Base-by-base conservation (phyloP, 2,888 invertebrate species). In the Eilema sororculum region DNA sequence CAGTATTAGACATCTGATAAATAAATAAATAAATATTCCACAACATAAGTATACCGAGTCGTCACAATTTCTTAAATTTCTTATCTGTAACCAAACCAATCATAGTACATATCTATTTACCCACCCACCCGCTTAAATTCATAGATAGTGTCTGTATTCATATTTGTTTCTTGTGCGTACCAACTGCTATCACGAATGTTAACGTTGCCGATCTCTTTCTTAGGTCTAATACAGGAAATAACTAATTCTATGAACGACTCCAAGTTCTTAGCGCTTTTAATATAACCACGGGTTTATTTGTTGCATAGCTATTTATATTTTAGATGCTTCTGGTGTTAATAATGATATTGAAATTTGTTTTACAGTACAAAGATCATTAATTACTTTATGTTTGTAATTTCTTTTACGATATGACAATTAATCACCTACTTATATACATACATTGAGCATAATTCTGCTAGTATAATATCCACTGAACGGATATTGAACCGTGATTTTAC, bases 191-290 rank as follows among this genome's bases (percentile, higher is more conserved):
- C 3, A 56, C 64, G 64, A 52, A 22, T 64, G 64, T 52, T n/a
- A 6, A 52, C 30, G 28, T 30, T 28, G 10, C 28, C 41, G n/a
- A 52, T 52, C 64, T 25, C 28, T 20, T 41, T 62, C 24, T 41
- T 37, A 33, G 33, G 33, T 33, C 16, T 24, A 61, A 22, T 22
- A 61, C 61, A 22, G 41, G 41, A 63, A 63, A 63, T 63, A 63
- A 63, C 41, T 24, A 63, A 41, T 25, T 0, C 16, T 25, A 63
- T 41, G 16, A 25, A 25, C 63, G 63, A 3, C 24, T 52, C 9
- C n/a, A 8, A n/a, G 52, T 52, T 52, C n/a, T n/a, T 52, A n/a
- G 20, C 8, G 52, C 52, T 52, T n/a, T 52, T 52, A 52, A 52
- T n/a, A 52, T 52, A 52, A n/a, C n/a, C 52, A 2, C 52, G 8